A percentile compares a stretch with the other conserved stretches of the same genome.
These are phyloP conservation scores for Tinamus guttatus DNA, from an alignment of 2,113 vertebrate genomes.

Conservation along the genomic window DNA sequence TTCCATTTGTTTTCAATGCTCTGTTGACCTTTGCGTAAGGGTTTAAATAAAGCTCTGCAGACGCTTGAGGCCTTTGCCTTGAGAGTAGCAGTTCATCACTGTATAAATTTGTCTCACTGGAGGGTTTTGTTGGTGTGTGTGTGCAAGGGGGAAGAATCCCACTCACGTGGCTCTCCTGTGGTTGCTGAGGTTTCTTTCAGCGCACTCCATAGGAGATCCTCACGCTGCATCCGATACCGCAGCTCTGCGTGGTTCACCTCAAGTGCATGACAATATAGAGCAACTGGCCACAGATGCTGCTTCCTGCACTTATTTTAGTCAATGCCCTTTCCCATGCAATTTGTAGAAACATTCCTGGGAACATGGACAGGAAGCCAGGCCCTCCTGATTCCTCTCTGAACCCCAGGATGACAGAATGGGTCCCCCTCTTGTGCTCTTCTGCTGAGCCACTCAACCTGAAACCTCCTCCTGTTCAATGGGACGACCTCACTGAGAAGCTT, in stretches of 20 bases:
- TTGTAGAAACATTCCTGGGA: background rate
- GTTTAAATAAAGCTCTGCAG: slow-evolving; percentile 39
- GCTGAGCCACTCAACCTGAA: background rate
- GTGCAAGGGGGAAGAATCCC: background rate
- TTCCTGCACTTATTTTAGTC: background rate
- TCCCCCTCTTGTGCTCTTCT: slow-evolving; percentile 22
- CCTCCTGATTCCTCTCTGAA: background rate
- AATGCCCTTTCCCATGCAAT: background rate
- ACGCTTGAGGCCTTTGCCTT: background rate
- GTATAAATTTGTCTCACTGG: background rate
- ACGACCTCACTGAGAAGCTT: slow-evolving; percentile 30
- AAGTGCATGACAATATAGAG: background rate
- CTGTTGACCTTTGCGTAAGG: slow-evolving; percentile 21
- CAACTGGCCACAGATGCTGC: background rate
- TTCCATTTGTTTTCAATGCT: slow-evolving; percentile 37
- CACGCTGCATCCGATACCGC: background rate
- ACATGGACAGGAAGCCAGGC: background rate
- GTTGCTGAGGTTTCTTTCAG: background rate
- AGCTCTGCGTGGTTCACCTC: background rate
- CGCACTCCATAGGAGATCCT: background rate
- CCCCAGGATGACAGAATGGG: background rate
- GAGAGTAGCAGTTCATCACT: slow-evolving; percentile 14
- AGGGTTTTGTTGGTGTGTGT: background rate
- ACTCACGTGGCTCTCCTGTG: background rate
- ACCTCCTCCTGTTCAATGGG: slow-evolving; percentile 36